Conservation (phyloP, 2,113 vertebrate species). For the Phrynosoma platyrhinos region DNA sequence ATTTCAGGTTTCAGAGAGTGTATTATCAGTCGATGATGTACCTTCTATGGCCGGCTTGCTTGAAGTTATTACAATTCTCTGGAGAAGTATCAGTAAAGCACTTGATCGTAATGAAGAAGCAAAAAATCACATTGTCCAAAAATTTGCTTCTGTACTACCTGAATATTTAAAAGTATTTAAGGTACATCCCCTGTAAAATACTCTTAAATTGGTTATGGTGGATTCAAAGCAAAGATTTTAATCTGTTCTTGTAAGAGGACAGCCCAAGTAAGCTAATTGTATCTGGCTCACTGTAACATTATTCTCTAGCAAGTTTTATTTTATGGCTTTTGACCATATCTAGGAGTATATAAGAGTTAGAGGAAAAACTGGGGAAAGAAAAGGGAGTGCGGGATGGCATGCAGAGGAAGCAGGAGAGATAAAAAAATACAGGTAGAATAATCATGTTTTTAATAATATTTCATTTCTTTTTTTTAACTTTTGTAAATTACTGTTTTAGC, state of each 20-base stretch:
- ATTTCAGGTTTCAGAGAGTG: conserved; percentile 80
- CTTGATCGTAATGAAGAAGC: conserved; percentile 87
- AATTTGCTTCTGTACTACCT: conserved; percentile 88
- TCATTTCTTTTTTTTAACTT: no score
- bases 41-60: conserved; percentile 85
- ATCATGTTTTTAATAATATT: not conserved
- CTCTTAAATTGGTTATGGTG: not conserved
- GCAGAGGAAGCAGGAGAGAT: no score
- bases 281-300: not conserved
- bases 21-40: conserved; percentile 79
- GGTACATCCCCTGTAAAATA: conserved; percentile 73
- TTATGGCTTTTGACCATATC: not conserved
- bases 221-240: not conserved
- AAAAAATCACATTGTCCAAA: conserved; percentile 80
- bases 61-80: conserved; percentile 91
- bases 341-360: not conserved
- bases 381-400: not conserved
- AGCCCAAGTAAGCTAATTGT: not conserved
- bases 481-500: no score
- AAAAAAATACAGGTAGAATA: not conserved
- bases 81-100: conserved; percentile 88
- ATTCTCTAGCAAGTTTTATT: not conserved
- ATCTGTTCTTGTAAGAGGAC: not conserved
- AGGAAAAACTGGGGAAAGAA: not conserved
- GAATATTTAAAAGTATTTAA: conserved; percentile 90